A percentile compares a stretch with the other conserved stretches of the same genome.
phyloP scores from a whole-genome alignment of 2,113 vertebrate genomes.

The Lota lota region DNA sequence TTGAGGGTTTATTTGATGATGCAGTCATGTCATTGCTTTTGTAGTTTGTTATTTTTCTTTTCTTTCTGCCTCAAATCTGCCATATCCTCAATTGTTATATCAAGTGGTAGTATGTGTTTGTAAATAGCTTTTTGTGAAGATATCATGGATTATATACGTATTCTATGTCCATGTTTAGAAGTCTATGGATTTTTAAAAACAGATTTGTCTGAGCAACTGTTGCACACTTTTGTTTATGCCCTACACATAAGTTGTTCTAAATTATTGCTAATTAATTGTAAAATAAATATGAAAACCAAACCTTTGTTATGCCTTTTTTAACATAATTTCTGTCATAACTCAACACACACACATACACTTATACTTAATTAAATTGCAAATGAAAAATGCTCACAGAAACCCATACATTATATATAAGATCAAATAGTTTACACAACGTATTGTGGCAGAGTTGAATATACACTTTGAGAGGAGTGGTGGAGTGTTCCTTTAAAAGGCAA shows the following conservation, averaged over 20 bases:
- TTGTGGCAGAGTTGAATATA: too few species aligned
- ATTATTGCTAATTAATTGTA: slow-evolving; percentile 92
- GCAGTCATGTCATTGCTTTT: slow-evolving; percentile 74
- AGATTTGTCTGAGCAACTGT: slow-evolving; percentile 82
- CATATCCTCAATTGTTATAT: slow-evolving; percentile 84
- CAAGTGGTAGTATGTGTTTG: slow-evolving; percentile 83
- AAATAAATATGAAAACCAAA: slow-evolving; percentile 87
- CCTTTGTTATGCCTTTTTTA: slow-evolving; percentile 45
- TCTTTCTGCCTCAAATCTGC: slow-evolving; percentile 83
- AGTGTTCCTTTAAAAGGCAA: too few species aligned
- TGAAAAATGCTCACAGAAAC: too few species aligned
- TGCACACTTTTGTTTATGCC: slow-evolving; percentile 94
- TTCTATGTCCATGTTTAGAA: slow-evolving; percentile 93
- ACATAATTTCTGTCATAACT: not conserved
- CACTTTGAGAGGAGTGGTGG: too few species aligned
- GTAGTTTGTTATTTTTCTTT: slow-evolving; percentile 82
- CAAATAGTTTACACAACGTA: too few species aligned
- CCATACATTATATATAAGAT: too few species aligned
- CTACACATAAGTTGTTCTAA: slow-evolving; percentile 95
- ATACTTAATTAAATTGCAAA: too few species aligned
- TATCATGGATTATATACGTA: slow-evolving; percentile 78
- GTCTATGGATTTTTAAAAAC: slow-evolving; percentile 82
- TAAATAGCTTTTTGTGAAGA: slow-evolving; percentile 92
- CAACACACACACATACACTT: not conserved
- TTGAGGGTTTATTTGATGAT: slow-evolving; percentile 35